These are phyloP conservation scores for Chelonia mydas DNA, from an alignment of 2,797 vertebrate genomes.

Conservation along the genomic window DNA sequence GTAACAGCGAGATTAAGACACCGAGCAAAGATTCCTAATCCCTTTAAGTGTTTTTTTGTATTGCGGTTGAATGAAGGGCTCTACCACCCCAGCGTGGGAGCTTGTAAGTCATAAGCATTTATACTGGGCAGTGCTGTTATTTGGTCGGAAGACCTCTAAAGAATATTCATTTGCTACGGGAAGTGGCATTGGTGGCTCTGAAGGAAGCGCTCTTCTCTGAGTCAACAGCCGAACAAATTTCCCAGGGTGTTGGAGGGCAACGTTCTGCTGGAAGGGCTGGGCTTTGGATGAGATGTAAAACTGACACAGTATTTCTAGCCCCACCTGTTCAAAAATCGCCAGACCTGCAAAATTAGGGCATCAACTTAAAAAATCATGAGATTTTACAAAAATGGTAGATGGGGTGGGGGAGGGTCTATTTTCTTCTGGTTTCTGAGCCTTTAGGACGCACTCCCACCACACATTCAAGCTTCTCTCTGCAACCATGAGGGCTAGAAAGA, in stretches of 20 bases:
- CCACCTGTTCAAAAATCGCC: not conserved
- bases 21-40: not conserved
- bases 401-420: not conserved
- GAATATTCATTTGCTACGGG: not conserved
- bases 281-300: slow-evolving; percentile 24
- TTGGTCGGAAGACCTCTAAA: not conserved
- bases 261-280: not conserved
- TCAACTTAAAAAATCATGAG: not conserved
- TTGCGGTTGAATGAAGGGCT: not conserved
- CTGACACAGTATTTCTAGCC: not conserved
- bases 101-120: not conserved
- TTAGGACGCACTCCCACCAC: not conserved
- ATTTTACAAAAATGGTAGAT: not conserved
- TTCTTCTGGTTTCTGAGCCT: slow-evolving; percentile 9
- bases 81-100: not conserved
- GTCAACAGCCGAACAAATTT: not conserved
- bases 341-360: slow-evolving; percentile 17
- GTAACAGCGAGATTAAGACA: accelerated
- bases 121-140: too few species aligned
- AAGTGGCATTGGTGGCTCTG: not conserved
- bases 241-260: not conserved
- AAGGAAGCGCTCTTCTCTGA: not conserved
- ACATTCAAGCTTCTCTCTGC: not conserved
- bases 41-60: not conserved
- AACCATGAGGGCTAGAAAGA: not conserved